A percentile compares a stretch with the other conserved stretches of the same genome.
Evolutionary conservation across 1,140 invertebrate genomes (phyloP).

Genomic region (Stenopsyche tienmushanensis): DNA sequence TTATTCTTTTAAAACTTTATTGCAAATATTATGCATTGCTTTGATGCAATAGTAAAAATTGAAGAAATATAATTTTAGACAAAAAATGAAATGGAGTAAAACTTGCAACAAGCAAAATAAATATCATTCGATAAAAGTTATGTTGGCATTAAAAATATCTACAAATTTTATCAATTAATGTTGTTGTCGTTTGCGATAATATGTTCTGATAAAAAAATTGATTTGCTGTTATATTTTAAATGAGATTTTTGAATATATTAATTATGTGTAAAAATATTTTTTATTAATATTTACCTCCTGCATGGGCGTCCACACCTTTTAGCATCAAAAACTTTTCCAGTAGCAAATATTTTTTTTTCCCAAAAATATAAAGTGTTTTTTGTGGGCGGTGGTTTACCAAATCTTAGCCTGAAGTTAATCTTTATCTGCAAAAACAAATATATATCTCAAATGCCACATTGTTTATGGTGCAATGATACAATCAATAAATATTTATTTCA

Average conservation of each 20-base stretch:
- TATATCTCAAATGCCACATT: neutral
- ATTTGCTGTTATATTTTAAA: neutral
- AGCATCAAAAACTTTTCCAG: conserved; percentile 43
- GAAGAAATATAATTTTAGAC: no score
- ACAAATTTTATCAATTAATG: no score
- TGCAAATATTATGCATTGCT: no score
- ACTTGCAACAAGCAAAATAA: no score
- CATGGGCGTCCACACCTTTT: conserved; percentile 42
- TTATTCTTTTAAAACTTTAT: no score
- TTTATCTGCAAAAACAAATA: conserved; percentile 42
- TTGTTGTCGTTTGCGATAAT: no score
- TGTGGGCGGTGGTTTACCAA: conserved; percentile 42
- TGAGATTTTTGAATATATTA: conserved; percentile 5
- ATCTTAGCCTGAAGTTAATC: conserved; percentile 42
- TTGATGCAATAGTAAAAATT: no score
- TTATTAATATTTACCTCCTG: conserved; percentile 34
- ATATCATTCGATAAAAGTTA: no score
- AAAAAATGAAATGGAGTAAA: no score
- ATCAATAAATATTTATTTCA: neutral
- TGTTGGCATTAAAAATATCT: no score
- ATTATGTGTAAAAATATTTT: neutral
- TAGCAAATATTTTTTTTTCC: conserved; percentile 45
- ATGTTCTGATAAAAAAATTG: neutral
- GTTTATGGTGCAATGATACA: neutral
- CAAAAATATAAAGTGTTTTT: conserved; percentile 45